Evolutionary conservation across 2,113 vertebrate species (phyloP).

Genomic region (Ameiurus melas): DNA sequence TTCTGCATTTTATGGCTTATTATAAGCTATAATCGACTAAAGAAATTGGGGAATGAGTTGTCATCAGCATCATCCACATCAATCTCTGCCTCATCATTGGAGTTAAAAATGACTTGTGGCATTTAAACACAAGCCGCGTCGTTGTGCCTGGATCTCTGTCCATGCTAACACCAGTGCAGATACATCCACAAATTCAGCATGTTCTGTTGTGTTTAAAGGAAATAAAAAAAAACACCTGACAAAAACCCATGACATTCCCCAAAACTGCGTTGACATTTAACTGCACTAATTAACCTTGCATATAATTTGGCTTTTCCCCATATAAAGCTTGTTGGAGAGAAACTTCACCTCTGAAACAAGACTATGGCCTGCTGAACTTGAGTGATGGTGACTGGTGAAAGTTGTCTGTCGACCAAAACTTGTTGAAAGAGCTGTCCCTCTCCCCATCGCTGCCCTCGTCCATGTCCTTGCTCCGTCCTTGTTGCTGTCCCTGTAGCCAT

Average conservation of each 20-base stretch:
- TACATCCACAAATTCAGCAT: neutral
- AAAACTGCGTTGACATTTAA: slow-evolving; percentile 1
- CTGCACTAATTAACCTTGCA: neutral
- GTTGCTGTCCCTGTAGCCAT: neutral
- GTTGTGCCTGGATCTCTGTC: neutral
- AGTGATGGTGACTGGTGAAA: neutral
- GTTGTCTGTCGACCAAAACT: neutral
- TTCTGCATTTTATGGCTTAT: neutral
- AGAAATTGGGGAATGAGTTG: neutral
- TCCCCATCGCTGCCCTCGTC: neutral
- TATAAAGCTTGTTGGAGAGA: neutral
- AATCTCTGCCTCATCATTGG: neutral
- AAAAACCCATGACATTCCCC: neutral
- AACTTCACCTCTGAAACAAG: neutral
- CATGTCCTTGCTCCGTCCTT: neutral
- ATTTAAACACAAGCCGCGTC: neutral
- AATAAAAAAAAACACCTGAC: neutral
- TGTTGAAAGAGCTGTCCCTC: neutral
- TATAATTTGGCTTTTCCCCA: neutral
- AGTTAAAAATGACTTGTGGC: neutral
- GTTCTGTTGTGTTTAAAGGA: neutral
- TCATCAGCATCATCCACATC: neutral
- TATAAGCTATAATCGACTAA: neutral
- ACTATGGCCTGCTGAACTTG: neutral
- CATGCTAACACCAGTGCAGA: neutral